Percentiles rank a stretch among this genome's conserved stretches.
Conservation (phyloP, 1,140 invertebrate genomes). For the Drosophila littoralis region DNA sequence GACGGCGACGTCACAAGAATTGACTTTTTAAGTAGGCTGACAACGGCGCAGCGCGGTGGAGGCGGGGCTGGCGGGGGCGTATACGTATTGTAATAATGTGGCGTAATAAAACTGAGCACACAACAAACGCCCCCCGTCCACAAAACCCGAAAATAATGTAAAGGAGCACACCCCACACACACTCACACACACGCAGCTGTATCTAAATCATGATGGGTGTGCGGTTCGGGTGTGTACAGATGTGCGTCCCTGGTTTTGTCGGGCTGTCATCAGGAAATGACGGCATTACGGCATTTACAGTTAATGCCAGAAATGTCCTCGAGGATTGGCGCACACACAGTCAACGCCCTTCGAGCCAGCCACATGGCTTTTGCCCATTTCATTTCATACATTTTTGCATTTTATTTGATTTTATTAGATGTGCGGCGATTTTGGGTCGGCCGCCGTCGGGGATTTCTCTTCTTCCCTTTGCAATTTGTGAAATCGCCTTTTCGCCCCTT, state of each 20-base stretch:
- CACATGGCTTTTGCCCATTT: conserved; percentile 30
- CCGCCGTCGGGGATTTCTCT: conserved; percentile 3
- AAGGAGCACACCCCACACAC: conserved; percentile 9
- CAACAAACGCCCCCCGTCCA: not conserved
- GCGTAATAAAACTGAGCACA: conserved; percentile 58
- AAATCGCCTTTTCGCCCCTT: not conserved
- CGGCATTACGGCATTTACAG: conserved; percentile 79
- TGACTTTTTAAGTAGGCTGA: conserved; percentile 78
- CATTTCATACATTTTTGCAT: conserved; percentile 66
- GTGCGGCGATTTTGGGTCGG: conserved; percentile 23
- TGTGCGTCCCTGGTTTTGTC: conserved; percentile 28
- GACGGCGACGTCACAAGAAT: conserved; percentile 60
- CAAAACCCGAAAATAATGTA: conserved; percentile 28
- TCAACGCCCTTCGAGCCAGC: conserved; percentile 7
- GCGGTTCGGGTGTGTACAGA: conserved; percentile 15
- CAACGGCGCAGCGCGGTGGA: not conserved
- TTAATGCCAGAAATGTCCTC: conserved; percentile 76
- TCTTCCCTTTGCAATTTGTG: not conserved
- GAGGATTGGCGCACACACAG: conserved; percentile 60
- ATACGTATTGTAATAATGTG: conserved; percentile 68
- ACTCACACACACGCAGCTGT: conserved; percentile 19
- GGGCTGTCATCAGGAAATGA: conserved; percentile 78
- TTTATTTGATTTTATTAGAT: conserved; percentile 77
- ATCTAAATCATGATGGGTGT: conserved; percentile 27
- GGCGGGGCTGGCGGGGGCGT: conserved; percentile 9